These are phyloP conservation scores for Sitta europaea DNA, from an alignment of 2,113 vertebrate species.

Conservation along the genomic window DNA sequence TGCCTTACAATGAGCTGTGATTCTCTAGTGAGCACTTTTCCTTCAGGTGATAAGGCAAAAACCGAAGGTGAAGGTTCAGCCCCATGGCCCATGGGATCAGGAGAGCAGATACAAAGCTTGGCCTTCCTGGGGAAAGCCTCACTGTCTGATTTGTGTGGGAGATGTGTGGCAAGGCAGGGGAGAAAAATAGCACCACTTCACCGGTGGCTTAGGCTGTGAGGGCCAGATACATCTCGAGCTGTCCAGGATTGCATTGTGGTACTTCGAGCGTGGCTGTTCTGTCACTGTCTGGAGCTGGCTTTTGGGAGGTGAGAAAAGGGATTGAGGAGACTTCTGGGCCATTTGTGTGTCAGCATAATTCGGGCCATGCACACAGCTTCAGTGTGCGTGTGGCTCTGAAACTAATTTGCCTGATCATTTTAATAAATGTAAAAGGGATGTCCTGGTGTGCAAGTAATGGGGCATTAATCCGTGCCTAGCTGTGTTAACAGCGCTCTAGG, in stretches of 20 bases:
- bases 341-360: neutral
- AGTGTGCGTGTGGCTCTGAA: neutral
- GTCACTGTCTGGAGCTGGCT: neutral
- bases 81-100: neutral
- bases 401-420: constrained; percentile 25
- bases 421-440: constrained; percentile 16
- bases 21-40: neutral
- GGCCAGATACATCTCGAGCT: neutral
- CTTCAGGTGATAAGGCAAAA: neutral
- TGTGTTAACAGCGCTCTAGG: constrained; percentile 30
- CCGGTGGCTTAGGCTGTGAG: neutral
- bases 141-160: neutral
- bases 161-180: neutral
- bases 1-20: neutral
- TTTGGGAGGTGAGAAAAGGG: neutral
- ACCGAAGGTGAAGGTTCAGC: neutral
- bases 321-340: neutral
- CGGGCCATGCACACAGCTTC: fast-evolving
- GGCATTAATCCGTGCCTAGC: constrained; percentile 32
- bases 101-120: neutral
- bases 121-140: neutral
- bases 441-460: constrained; percentile 25
- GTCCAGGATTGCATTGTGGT: neutral
- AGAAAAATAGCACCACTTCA: neutral
- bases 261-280: neutral